These are phyloP conservation scores for Chymomyza fuscimana DNA, from an alignment of 2,888 invertebrate genomes.

Conservation along the genomic window DNA sequence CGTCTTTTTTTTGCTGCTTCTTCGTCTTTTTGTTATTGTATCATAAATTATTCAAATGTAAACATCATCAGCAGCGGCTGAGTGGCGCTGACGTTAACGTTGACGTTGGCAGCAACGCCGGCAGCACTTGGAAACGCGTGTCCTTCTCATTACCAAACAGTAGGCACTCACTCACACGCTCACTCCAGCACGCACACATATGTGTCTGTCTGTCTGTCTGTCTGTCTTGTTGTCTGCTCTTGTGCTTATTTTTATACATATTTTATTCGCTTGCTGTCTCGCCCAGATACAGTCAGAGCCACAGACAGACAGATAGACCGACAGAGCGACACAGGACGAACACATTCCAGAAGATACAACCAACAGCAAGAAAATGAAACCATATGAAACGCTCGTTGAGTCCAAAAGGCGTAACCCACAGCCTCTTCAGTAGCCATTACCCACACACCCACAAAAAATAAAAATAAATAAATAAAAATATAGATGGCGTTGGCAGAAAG, in stretches of 20 bases:
- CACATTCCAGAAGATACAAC: background rate
- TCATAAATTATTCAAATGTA: conserved; percentile 78
- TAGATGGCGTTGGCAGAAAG: background rate
- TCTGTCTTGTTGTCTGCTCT: conserved; percentile 12
- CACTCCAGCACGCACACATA: conserved; percentile 15
- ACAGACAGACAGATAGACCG: background rate
- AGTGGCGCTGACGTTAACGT: background rate
- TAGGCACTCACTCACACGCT: conserved; percentile 42
- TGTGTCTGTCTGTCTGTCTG: conserved; percentile 20
- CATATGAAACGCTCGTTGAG: background rate
- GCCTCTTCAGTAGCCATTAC: background rate
- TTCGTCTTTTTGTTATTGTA: conserved; percentile 56
- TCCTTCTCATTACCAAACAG: conserved; percentile 64
- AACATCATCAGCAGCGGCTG: conserved; percentile 72
- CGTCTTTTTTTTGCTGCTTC: conserved; percentile 14
- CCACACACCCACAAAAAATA: background rate
- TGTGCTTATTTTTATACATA: conserved; percentile 23
- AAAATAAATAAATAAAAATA: background rate
- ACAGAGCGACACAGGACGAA: background rate
- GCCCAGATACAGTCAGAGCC: conserved; percentile 47
- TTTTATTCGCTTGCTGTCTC: conserved; percentile 45
- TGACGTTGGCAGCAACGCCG: background rate
- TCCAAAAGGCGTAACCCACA: background rate
- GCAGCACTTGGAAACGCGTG: conserved; percentile 9
- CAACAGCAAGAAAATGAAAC: background rate